These are phyloP conservation scores for Amiota minor DNA, from an alignment of 2,888 invertebrate genomes.

Conservation along the genomic window DNA sequence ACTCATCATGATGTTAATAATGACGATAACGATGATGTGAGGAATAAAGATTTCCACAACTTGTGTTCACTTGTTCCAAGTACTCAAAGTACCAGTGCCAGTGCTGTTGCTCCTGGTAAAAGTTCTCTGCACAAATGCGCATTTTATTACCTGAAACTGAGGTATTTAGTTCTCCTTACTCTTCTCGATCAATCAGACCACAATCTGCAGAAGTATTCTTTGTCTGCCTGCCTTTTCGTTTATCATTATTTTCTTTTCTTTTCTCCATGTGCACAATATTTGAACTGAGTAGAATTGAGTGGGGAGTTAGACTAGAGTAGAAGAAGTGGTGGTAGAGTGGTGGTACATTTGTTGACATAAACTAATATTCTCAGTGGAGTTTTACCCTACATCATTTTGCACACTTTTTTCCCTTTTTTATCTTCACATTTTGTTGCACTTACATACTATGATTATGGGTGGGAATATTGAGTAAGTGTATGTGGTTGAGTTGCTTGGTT, in stretches of 20 bases:
- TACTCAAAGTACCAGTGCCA: background rate
- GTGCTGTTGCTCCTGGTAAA: background rate
- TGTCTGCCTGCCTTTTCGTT: background rate
- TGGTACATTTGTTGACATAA: constrained; percentile 45
- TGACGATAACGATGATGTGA: too few relatives aligned
- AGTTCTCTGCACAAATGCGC: constrained; percentile 63
- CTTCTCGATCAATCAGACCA: too few relatives aligned
- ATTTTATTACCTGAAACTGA: constrained; percentile 60
- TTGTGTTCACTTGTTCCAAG: background rate
- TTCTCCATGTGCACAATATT: too few relatives aligned
- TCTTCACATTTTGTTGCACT: background rate
- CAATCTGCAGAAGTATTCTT: background rate
- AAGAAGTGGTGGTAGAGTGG: background rate
- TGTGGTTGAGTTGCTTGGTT: too few relatives aligned
- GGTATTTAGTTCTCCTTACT: constrained; percentile 34
- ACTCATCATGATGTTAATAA: too few relatives aligned
- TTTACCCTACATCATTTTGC: background rate
- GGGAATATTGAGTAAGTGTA: constrained; percentile 6
- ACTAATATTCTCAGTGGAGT: constrained; percentile 41
- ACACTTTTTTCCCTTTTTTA: background rate
- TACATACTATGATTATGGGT: background rate
- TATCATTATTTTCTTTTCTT: too few relatives aligned
- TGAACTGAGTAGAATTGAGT: too few relatives aligned
- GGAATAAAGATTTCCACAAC: constrained; percentile 3
- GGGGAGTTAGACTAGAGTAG: too few relatives aligned